A percentile compares a stretch with the other conserved stretches of the same genome.
Conservation (phyloP, 2,113 vertebrate genomes). For the Paraplagusia blochii region DNA sequence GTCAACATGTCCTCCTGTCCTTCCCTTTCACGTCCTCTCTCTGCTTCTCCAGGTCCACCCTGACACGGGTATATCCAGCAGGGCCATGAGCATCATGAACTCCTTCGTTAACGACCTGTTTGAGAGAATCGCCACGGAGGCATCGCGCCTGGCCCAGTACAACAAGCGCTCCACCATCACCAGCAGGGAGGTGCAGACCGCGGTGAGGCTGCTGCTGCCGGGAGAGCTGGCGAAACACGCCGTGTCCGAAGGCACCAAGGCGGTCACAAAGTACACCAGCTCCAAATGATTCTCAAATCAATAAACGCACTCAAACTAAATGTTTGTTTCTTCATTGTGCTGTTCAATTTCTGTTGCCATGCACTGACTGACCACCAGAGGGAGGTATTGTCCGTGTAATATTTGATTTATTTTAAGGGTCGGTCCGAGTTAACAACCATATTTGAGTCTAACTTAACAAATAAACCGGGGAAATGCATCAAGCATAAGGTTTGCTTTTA, state of each 20-base stretch:
- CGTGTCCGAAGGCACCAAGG: constrained; percentile 79
- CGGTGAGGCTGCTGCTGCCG: constrained; percentile 75
- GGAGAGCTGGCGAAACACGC: constrained; percentile 81
- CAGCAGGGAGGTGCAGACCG: constrained; percentile 78
- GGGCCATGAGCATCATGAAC: constrained; percentile 81
- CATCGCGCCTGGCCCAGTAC: constrained; percentile 77
- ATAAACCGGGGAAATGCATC: too few relatives aligned
- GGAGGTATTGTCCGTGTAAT: constrained; percentile 6
- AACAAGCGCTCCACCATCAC: constrained; percentile 81
- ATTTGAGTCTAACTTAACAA: too few relatives aligned
- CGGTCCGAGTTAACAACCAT: background rate
- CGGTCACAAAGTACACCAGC: constrained; percentile 81
- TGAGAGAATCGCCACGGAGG: constrained; percentile 76
- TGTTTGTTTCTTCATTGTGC: background rate
- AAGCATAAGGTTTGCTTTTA: too few relatives aligned
- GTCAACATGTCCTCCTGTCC: background rate
- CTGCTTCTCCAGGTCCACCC: constrained; percentile 68
- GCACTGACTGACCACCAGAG: constrained; percentile 35
- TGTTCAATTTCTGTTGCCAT: too few relatives aligned
- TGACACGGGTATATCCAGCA: constrained; percentile 77
- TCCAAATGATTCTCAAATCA: constrained; percentile 65
- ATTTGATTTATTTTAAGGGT: background rate
- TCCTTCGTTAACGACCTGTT: constrained; percentile 80
- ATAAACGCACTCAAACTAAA: constrained; percentile 14
- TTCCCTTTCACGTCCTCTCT: too few relatives aligned